Conservation (phyloP, 2,888 invertebrate species). For the Mythimna lalbum region DNA sequence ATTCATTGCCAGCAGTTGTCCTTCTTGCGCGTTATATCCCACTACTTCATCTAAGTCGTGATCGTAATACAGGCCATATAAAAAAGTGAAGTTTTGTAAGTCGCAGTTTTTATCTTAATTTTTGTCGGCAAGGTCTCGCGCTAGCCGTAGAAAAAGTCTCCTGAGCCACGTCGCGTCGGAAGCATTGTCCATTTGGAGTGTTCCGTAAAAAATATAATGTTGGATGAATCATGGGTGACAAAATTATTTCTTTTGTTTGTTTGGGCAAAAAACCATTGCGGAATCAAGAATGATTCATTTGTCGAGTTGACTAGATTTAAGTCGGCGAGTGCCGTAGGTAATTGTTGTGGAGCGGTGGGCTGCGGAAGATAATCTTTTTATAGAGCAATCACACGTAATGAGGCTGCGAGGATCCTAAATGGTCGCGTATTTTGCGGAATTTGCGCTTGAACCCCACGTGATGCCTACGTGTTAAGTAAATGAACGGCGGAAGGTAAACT, state of each 20-base stretch:
- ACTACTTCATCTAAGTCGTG: conserved; percentile 39
- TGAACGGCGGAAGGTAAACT: not conserved
- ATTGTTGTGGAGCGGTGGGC: conserved; percentile 50
- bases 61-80: conserved; percentile 32
- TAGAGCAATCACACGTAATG: conserved; percentile 62
- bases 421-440: conserved; percentile 49
- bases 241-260: conserved; percentile 48
- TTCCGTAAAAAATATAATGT: conserved; percentile 35
- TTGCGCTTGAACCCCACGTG: conserved; percentile 25
- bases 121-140: conserved; percentile 42
- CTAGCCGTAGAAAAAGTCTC: conserved; percentile 41
- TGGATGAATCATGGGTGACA: conserved; percentile 60
- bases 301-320: conserved; percentile 36
- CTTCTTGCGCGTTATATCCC: conserved; percentile 30
- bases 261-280: conserved; percentile 48
- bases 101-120: conserved; percentile 48
- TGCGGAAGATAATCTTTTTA: conserved; percentile 65
- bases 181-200: conserved; percentile 25
- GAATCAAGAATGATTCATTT: conserved; percentile 57
- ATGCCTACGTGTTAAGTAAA: conserved; percentile 27
- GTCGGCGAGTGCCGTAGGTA: conserved; percentile 38
- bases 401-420: conserved; percentile 45
- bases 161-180: conserved; percentile 16
- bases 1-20: conserved; percentile 41
- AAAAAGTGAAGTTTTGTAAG: conserved; percentile 37